These are phyloP conservation scores for Gymnoscelis rufifasciata DNA, from an alignment of 2,888 invertebrate genomes.

Conservation along the genomic window DNA sequence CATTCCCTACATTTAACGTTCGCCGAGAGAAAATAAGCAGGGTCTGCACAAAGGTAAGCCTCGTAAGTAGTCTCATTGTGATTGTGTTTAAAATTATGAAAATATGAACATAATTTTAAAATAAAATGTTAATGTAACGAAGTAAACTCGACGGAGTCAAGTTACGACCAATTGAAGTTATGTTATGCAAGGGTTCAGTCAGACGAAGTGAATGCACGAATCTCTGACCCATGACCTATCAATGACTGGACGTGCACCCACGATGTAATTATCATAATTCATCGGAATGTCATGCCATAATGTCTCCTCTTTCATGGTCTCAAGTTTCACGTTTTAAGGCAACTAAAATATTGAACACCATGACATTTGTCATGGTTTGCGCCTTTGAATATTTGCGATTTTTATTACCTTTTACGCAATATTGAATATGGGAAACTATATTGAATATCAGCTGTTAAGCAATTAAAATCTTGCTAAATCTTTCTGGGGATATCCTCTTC, in stretches of 20 bases:
- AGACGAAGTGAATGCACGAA: slow-evolving; percentile 21
- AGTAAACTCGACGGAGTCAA: neutral
- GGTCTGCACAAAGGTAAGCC: too few relatives aligned
- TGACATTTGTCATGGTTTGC: too few relatives aligned
- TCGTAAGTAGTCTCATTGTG: too few relatives aligned
- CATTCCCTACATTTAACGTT: slow-evolving; percentile 19
- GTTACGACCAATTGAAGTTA: slow-evolving; percentile 11
- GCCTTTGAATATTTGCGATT: too few relatives aligned
- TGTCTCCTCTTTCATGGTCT: slow-evolving; percentile 14
- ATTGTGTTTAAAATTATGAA: too few relatives aligned
- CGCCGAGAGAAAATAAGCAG: neutral
- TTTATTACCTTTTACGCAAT: too few relatives aligned
- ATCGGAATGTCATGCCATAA: slow-evolving; percentile 1
- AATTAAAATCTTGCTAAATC: neutral
- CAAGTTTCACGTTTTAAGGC: slow-evolving; percentile 15
- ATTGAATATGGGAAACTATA: too few relatives aligned
- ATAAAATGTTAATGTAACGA: too few relatives aligned
- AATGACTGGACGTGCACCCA: slow-evolving; percentile 18
- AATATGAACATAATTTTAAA: too few relatives aligned
- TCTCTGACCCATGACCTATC: slow-evolving; percentile 27
- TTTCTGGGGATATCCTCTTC: slow-evolving; percentile 17
- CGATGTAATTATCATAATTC: slow-evolving; percentile 11
- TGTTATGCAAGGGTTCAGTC: slow-evolving; percentile 20
- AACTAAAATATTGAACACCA: neutral
- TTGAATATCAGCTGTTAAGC: neutral